A percentile compares a stretch with the other conserved stretches of the same genome.
These are phyloP conservation scores for Andrena haemorrhoa DNA, from an alignment of 2,888 invertebrate genomes.

Conservation along the genomic window DNA sequence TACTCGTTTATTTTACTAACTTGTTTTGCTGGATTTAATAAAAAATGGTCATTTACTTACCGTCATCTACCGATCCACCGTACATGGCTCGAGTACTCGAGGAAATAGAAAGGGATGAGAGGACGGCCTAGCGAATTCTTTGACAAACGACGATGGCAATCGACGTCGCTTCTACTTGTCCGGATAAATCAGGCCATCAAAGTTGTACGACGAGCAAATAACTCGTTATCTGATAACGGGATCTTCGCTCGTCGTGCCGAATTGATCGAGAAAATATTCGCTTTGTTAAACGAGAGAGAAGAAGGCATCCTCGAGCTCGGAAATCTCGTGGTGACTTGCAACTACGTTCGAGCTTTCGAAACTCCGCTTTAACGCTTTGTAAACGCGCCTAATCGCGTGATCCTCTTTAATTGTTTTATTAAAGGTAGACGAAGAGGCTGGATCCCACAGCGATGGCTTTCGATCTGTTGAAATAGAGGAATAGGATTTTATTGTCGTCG, in stretches of 20 bases:
- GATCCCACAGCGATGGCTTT: not conserved
- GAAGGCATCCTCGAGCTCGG: not conserved
- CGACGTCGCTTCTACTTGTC: not conserved
- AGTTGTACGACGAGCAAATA: constrained; percentile 46
- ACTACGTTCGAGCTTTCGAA: not conserved
- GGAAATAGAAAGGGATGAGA: not conserved
- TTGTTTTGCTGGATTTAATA: no score
- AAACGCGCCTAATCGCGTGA: not conserved
- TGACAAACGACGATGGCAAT: constrained; percentile 38
- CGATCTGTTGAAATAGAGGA: not conserved
- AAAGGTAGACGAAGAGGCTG: not conserved
- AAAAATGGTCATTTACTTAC: no score
- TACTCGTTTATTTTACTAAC: no score
- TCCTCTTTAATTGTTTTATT: constrained; percentile 37
- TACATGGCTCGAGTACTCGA: no score
- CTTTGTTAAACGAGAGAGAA: not conserved
- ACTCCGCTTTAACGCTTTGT: not conserved
- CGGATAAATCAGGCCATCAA: constrained; percentile 34
- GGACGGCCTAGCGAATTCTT: constrained; percentile 3
- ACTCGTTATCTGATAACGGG: constrained; percentile 65
- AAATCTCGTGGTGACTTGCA: not conserved
- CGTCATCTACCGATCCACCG: no score
- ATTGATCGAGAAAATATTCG: constrained; percentile 45
- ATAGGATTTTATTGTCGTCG: not conserved
- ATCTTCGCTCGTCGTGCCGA: constrained; percentile 13